Percentiles rank a stretch among this genome's conserved stretches.
phyloP scores from a whole-genome alignment of 2,888 invertebrate species.

The Athalia circularis region DNA sequence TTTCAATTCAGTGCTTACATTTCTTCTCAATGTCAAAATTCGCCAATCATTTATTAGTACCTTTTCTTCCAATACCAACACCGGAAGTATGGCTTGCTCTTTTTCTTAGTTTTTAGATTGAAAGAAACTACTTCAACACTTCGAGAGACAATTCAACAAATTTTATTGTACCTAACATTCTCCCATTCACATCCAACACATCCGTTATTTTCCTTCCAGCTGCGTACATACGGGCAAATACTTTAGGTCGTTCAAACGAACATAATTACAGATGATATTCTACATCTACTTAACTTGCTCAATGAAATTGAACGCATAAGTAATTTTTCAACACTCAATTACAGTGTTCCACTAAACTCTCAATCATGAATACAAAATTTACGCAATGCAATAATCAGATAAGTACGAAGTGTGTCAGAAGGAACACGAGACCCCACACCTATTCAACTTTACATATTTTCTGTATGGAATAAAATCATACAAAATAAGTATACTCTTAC shows the following conservation, averaged over 20 bases:
- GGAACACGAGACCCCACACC: neutral
- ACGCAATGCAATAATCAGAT: neutral
- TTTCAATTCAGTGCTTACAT: no score
- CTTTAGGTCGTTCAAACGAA: no score
- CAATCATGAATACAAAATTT: no score
- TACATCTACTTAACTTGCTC: neutral
- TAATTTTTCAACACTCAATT: neutral
- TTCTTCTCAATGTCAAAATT: no score
- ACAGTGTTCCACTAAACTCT: no score
- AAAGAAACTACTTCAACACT: slow-evolving; percentile 13
- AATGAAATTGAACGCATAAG: neutral
- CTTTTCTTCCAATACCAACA: neutral
- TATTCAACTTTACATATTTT: slow-evolving; percentile 7
- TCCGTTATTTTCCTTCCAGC: no score
- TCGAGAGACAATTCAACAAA: slow-evolving; percentile 27
- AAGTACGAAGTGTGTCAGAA: slow-evolving; percentile 4
- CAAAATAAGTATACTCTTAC: no score
- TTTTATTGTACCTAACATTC: neutral
- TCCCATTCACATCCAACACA: no score
- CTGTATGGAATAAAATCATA: slow-evolving; percentile 8
- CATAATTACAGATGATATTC: no score
- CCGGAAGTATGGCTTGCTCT: neutral
- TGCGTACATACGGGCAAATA: no score
- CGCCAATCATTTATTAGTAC: neutral
- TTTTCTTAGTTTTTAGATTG: slow-evolving; percentile 7